These are phyloP conservation scores for Patella vulgata DNA, from an alignment of 1,140 invertebrate species.

Conservation along the genomic window DNA sequence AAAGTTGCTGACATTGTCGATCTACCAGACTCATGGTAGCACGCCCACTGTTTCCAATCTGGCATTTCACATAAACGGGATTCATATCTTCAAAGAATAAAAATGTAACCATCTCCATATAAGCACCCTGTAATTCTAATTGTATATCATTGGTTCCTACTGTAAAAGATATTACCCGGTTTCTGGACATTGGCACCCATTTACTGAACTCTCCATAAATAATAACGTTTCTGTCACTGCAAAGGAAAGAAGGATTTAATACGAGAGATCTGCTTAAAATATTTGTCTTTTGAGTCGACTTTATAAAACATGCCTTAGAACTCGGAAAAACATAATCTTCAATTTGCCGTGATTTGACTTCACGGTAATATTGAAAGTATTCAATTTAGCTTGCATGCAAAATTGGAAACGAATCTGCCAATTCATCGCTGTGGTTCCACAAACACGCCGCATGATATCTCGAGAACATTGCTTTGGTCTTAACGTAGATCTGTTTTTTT, in stretches of 20 bases:
- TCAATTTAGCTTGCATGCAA: background rate
- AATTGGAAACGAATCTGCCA: background rate
- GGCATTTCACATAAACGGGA: too few relatives aligned
- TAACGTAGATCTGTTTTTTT: background rate
- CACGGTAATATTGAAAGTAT: background rate
- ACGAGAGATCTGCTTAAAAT: background rate
- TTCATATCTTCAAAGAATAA: slow-evolving; percentile 13
- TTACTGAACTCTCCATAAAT: slow-evolving; percentile 34
- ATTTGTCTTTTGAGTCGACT: too few relatives aligned
- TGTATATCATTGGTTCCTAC: slow-evolving; percentile 13
- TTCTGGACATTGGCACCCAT: slow-evolving; percentile 35
- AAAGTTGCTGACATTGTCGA: too few relatives aligned
- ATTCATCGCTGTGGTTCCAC: background rate
- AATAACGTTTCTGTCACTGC: slow-evolving; percentile 7
- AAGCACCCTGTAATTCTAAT: slow-evolving; percentile 15
- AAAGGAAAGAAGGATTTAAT: background rate
- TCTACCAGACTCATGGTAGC: too few relatives aligned
- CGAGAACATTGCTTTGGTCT: background rate
- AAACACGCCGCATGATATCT: too few relatives aligned
- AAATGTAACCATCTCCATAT: slow-evolving; percentile 19
- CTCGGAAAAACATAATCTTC: too few relatives aligned
- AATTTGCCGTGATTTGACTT: background rate
- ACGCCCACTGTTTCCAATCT: too few relatives aligned
- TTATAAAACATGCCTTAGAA: too few relatives aligned
- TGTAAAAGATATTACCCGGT: slow-evolving; percentile 24